These are phyloP conservation scores for Leptinotarsa haldemani DNA, from an alignment of 2,888 invertebrate species.

Conservation along the genomic window DNA sequence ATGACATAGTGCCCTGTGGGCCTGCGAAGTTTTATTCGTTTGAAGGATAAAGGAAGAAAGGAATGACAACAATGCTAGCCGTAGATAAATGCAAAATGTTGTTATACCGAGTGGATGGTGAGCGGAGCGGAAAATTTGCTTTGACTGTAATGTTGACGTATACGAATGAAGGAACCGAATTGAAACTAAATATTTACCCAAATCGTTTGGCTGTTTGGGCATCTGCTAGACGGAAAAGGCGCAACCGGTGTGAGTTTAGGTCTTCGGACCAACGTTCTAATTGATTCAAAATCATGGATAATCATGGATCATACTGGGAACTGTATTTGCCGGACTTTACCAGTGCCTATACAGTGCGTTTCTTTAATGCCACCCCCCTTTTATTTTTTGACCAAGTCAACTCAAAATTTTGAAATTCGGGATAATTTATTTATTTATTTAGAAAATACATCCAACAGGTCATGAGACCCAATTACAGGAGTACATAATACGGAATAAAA, in stretches of 20 bases:
- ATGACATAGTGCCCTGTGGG: slow-evolving; percentile 14
- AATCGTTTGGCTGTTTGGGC: slow-evolving; percentile 8
- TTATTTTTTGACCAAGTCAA: too few species aligned
- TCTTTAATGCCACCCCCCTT: too few species aligned
- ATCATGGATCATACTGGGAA: too few species aligned
- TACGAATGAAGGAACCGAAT: background rate
- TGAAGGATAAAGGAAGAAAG: slow-evolving; percentile 9
- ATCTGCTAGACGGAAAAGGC: slow-evolving; percentile 1
- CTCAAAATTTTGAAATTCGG: too few species aligned
- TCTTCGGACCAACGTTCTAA: background rate
- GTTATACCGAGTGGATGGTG: slow-evolving; percentile 5
- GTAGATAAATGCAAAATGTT: slow-evolving; percentile 19
- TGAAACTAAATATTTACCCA: slow-evolving; percentile 11
- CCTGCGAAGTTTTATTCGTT: slow-evolving; percentile 12
- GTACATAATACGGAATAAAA: too few species aligned
- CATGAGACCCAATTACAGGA: too few species aligned
- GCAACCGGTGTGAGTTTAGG: background rate
- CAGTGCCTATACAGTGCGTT: too few species aligned
- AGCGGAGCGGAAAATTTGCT: slow-evolving; percentile 4
- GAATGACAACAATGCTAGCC: slow-evolving; percentile 12
- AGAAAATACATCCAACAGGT: too few species aligned
- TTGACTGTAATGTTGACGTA: slow-evolving; percentile 7
- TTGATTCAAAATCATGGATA: background rate
- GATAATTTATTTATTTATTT: too few species aligned
- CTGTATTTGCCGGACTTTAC: too few species aligned